phyloP scores from a whole-genome alignment of 1,140 invertebrate genomes.

The Tenebrio molitor region DNA sequence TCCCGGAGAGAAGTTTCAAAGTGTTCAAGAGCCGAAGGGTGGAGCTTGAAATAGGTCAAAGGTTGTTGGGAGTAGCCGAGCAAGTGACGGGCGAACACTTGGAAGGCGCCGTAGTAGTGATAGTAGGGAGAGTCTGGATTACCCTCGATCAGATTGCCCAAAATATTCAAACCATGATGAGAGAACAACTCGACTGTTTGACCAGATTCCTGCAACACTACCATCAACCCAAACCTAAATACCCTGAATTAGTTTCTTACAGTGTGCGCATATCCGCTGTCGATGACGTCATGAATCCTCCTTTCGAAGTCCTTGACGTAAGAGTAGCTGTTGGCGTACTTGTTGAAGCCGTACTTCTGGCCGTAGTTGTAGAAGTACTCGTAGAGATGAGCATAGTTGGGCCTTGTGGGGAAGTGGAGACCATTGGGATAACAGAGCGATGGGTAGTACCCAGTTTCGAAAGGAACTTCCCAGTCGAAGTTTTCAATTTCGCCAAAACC shows the following conservation, averaged over 20 bases:
- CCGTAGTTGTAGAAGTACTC: conserved; percentile 64
- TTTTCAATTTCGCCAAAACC: conserved; percentile 72
- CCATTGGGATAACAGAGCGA: conserved; percentile 77
- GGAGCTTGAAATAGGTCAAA: conserved; percentile 59
- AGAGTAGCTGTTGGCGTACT: conserved; percentile 49
- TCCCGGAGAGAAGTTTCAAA: conserved; percentile 75
- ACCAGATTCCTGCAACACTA: conserved; percentile 66
- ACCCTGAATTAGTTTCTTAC: too few relatives aligned
- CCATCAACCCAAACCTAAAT: too few relatives aligned
- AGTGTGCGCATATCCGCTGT: conserved; percentile 65
- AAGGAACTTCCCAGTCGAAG: conserved; percentile 70
- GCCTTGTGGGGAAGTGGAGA: conserved; percentile 73
- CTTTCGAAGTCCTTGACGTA: conserved; percentile 62
- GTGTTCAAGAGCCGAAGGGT: conserved; percentile 66
- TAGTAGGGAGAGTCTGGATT: conserved; percentile 76
- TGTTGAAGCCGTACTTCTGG: conserved; percentile 56
- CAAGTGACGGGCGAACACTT: conserved; percentile 72
- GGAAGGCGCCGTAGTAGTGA: conserved; percentile 74
- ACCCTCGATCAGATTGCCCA: conserved; percentile 77
- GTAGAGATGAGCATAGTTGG: conserved; percentile 66
- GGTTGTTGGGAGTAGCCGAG: conserved; percentile 68
- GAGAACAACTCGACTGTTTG: conserved; percentile 69
- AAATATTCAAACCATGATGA: conserved; percentile 70
- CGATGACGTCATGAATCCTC: conserved; percentile 68
- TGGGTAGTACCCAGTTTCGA: conserved; percentile 75